Evolutionary conservation across 2,888 invertebrate species (phyloP), one percentile per base, ranked within the genome.

Genomic region (Caenorhabditis sulstoni): DNA sequence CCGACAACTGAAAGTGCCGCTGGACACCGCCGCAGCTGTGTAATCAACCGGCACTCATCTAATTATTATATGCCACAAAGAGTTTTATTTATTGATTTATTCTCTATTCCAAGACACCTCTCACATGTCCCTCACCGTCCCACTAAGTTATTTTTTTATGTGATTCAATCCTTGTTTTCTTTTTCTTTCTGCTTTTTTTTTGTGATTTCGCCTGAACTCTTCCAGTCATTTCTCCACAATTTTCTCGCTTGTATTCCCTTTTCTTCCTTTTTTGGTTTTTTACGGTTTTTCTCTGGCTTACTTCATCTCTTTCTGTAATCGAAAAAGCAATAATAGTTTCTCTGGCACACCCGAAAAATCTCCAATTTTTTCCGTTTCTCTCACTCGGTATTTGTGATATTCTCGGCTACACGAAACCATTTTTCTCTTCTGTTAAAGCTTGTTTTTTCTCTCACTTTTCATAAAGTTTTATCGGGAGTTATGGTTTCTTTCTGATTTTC

Each of bases 1-100:
- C 23, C 59, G 59, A 23, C 37, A 49, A 3, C 23, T 74, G 20
- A 23, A 61, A n/a, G 50, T 68, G n/a, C 41, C 11, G 35, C 20
- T 45, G 45, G 12, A 41, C 8, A n/a, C 20, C n/a, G 7, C 29
- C 29, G 29, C 29, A 7, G 29, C 29, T 3, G 29, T 29, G 29
- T 29, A 7, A 29, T 7, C 29, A 29, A 29, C 29, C 3, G n/a
- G n/a, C n/a, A n/a, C n/a, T n/a, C n/a, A n/a, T 7, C 3, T 29
- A 29, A 29, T 29, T 29, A 29, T n/a, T n/a, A n/a, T n/a, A n/a
- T n/a, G n/a, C n/a, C n/a, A n/a, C n/a, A n/a, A n/a, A n/a, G n/a
- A n/a, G n/a, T n/a, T n/a, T 44, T n/a, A 18, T 47, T 47, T 47
- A 18, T 47, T 47, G n/a, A 47, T 47, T 47, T 16, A 4, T 16